These are phyloP conservation scores for Nymphalis urticae DNA, from an alignment of 2,888 invertebrate genomes.

Conservation along the genomic window DNA sequence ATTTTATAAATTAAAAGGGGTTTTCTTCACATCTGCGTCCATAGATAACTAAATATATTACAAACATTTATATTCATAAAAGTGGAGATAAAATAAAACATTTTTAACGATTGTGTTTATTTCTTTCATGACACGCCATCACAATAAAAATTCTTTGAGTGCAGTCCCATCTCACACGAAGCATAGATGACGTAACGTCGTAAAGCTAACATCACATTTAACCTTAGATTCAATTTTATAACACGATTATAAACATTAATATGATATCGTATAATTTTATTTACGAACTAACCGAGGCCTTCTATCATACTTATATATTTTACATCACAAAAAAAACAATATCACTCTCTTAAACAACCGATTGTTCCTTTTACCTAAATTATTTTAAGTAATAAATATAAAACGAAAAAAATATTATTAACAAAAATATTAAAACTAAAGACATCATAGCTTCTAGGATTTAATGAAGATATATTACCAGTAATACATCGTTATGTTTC, in stretches of 20 bases:
- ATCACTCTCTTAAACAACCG: background rate
- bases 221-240: too few species aligned
- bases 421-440: background rate
- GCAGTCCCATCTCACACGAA: too few species aligned
- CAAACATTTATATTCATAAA: too few species aligned
- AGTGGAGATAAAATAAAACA: too few species aligned
- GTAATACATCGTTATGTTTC: slow-evolving; percentile 19
- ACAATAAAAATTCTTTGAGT: too few species aligned
- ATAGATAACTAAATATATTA: too few species aligned
- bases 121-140: too few species aligned
- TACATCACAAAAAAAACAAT: background rate
- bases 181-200: too few species aligned
- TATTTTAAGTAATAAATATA: background rate
- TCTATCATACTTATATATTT: background rate
- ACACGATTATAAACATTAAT: background rate
- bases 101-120: too few species aligned
- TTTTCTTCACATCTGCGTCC: too few species aligned
- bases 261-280: background rate
- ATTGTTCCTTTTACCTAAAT: background rate
- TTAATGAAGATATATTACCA: background rate
- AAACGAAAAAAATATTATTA: background rate
- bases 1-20: too few species aligned
- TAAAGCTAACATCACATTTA: too few species aligned
- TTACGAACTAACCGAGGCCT: slow-evolving; percentile 3
- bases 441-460: background rate